These are phyloP conservation scores for Eristalis arbustorum DNA, from an alignment of 2,888 invertebrate species.

Conservation along the genomic window DNA sequence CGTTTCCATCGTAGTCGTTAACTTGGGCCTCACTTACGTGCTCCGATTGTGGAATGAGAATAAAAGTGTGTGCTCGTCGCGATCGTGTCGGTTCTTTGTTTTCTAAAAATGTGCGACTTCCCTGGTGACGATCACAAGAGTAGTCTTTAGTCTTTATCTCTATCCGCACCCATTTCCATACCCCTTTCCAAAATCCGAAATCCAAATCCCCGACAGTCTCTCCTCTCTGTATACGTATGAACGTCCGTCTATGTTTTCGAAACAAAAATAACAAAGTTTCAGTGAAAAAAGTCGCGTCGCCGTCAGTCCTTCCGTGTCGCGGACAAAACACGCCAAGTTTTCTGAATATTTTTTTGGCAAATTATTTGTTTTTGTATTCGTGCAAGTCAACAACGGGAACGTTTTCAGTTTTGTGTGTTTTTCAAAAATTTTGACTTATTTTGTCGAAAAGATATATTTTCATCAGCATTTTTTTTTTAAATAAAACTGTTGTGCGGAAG, in stretches of 20 bases:
- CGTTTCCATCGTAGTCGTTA: constrained; percentile 17
- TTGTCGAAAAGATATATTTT: not conserved
- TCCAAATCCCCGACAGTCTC: not conserved
- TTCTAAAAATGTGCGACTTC: constrained; percentile 39
- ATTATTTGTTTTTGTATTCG: not conserved
- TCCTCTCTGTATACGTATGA: too few relatives aligned
- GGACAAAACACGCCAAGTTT: not conserved
- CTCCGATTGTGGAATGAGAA: constrained; percentile 55
- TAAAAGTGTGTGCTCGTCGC: constrained; percentile 10
- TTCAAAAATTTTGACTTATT: not conserved
- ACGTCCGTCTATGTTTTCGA: too few relatives aligned
- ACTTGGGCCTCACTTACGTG: constrained; percentile 63
- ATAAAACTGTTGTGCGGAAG: not conserved
- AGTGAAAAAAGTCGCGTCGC: not conserved
- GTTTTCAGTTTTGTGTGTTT: not conserved
- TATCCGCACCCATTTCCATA: not conserved
- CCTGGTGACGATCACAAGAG: not conserved
- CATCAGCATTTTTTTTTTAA: not conserved
- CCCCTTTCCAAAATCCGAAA: not conserved
- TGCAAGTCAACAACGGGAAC: not conserved
- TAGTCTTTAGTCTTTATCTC: not conserved
- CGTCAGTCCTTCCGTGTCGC: not conserved
- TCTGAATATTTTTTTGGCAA: not conserved
- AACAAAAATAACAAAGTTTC: not conserved
- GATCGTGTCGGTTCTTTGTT: constrained; percentile 51